These are phyloP conservation scores for Ormyrus pomaceus DNA, from an alignment of 2,888 invertebrate species.

Conservation along the genomic window DNA sequence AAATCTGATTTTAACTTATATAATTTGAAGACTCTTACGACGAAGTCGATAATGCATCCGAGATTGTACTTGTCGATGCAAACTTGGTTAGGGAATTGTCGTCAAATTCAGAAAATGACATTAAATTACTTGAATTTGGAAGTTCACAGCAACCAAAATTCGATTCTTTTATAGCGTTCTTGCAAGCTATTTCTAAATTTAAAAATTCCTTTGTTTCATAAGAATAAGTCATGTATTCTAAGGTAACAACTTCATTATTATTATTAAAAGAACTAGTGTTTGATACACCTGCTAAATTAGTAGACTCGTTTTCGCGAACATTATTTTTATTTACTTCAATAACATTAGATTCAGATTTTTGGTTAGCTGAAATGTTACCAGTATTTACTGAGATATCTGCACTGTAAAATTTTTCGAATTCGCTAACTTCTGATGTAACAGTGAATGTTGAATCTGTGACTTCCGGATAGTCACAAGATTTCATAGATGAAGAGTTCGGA, in stretches of 20 bases:
- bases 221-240: conserved; percentile 61
- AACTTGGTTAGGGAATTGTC: not conserved
- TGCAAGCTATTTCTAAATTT: conserved; percentile 60
- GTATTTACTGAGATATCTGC: conserved; percentile 61
- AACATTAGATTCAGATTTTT: not conserved
- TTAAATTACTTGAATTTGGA: no score
- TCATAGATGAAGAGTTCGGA: conserved; percentile 41
- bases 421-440: conserved; percentile 57
- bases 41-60: not conserved
- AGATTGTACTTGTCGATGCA: not conserved
- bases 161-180: conserved; percentile 15
- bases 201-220: conserved; percentile 68
- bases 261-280: conserved; percentile 2
- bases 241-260: conserved; percentile 22
- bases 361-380: conserved; percentile 29
- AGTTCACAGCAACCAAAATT: not conserved
- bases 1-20: not conserved
- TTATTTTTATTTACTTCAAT: conserved; percentile 22
- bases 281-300: conserved; percentile 60
- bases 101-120: not conserved
- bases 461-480: conserved; percentile 15
- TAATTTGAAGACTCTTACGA: conserved; percentile 10
- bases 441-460: conserved; percentile 58
- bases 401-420: conserved; percentile 53
- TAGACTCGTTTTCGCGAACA: not conserved